A percentile compares a stretch with the other conserved stretches of the same genome.
These are phyloP conservation scores for Larimichthys crocea DNA, from an alignment of 2,113 vertebrate genomes.

Conservation along the genomic window DNA sequence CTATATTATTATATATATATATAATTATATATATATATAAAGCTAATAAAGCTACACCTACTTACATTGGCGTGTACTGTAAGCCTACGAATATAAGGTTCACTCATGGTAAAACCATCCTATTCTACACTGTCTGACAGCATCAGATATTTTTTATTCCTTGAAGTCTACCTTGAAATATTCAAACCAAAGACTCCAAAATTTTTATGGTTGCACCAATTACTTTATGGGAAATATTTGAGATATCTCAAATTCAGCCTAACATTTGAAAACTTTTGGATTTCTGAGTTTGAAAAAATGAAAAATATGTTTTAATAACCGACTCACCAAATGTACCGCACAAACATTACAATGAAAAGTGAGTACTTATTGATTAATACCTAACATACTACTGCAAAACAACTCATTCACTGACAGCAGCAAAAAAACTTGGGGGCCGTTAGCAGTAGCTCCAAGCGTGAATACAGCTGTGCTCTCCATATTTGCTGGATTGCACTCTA, in stretches of 20 bases:
- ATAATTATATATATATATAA: no score
- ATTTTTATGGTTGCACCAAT: neutral
- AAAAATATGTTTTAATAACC: no score
- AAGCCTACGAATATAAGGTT: neutral
- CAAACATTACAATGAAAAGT: no score
- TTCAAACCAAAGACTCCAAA: neutral
- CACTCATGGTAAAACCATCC: neutral
- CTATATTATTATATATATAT: no score
- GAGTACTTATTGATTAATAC: no score
- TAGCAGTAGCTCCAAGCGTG: neutral
- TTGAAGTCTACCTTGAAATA: neutral
- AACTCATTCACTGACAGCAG: neutral
- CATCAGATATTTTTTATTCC: neutral
- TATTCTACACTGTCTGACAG: neutral
- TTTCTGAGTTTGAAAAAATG: neutral
- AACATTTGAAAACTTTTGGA: neutral
- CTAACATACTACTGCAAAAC: no score
- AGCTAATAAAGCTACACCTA: neutral
- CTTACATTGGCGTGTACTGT: neutral
- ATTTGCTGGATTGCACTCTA: slow-evolving; percentile 11
- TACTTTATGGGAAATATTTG: neutral
- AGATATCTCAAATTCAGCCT: neutral
- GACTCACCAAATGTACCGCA: no score
- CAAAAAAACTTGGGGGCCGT: neutral
- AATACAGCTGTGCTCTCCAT: neutral